Evolutionary conservation across 1,140 invertebrate species (phyloP), one percentile per base, ranked within the genome.

Genomic region (Neodiprion pinetum): DNA sequence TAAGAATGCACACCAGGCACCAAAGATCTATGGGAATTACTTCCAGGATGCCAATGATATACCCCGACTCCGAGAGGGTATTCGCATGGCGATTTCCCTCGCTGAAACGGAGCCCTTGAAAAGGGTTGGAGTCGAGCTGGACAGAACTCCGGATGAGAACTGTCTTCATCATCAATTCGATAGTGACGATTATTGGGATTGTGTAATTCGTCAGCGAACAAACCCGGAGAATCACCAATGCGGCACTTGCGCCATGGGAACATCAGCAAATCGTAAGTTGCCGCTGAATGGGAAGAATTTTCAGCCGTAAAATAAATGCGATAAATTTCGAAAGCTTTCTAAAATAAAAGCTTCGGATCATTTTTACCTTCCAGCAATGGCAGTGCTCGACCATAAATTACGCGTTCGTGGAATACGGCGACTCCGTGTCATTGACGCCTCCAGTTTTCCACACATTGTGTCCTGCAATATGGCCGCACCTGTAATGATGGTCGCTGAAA

Each of bases 401-500:
- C 79, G 74, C 67, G 81, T 82, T 4, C 67, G 78, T 77, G 80
- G 80, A 11, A 68, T 81, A 14, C 90, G 92, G 76, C 93, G 93
- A 0, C 83, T 95, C 49, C 86, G 94, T 74, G 93, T 94, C 0
- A 92, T 94, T 66, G 93, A 94, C 80, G 93, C 93, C 1, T 93
- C 92, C 74, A 92, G 94, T 50, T 93, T 94, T 91, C 93, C 93
- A 0, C 89, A 90, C 0, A 92, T 95, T 5, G 92, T 93, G 0
- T 93, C 91, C 81, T 94, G 94, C 1, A 95, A 95, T 80, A 94
- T 94, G 47, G 94, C 95, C 76, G 93, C 93, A 1, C 93, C 94
- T 0, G 91, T 92, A 0, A 94, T 96, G 23, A 96, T 96, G 95
- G 94, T 97, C n/a, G 96, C 90, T 1, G 96, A 97, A 83, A 96